phyloP scores from a whole-genome alignment of 2,888 invertebrate genomes.

The Atherix ibis region DNA sequence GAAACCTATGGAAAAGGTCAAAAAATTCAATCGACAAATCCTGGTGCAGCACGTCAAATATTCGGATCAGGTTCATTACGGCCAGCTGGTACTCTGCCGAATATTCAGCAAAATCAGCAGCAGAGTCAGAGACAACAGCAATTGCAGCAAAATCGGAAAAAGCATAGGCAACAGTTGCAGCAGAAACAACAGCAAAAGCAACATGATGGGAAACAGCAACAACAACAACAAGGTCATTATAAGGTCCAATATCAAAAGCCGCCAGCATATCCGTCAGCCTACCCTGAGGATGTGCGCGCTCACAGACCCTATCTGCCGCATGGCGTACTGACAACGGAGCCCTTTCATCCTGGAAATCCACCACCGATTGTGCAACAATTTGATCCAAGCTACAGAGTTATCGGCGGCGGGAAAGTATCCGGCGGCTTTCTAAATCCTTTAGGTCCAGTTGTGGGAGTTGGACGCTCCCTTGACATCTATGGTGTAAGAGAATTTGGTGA shows the following conservation, averaged over 20 bases:
- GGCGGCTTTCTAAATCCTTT: constrained; percentile 10
- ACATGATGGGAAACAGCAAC: too few relatives aligned
- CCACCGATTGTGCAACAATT: constrained; percentile 7
- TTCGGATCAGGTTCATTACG: constrained; percentile 39
- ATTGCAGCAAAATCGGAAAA: too few relatives aligned
- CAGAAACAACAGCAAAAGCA: too few relatives aligned
- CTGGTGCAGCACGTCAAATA: constrained; percentile 34
- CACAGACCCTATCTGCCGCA: constrained; percentile 14
- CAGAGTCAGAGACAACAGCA: constrained; percentile 1
- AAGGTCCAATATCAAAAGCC: constrained; percentile 3
- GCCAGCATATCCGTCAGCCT: constrained; percentile 12
- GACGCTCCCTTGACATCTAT: constrained; percentile 23
- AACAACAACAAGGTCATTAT: neutral
- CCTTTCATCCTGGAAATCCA: constrained; percentile 14
- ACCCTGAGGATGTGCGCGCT: constrained; percentile 13
- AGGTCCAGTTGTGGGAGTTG: constrained; percentile 16
- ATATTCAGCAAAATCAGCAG: constrained; percentile 7
- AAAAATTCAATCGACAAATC: constrained; percentile 1
- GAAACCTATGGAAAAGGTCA: constrained; percentile 10
- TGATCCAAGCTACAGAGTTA: constrained; percentile 10
- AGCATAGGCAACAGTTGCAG: too few relatives aligned
- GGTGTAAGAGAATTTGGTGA: constrained; percentile 24
- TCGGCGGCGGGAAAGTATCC: constrained; percentile 8
- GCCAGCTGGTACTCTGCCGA: constrained; percentile 32
- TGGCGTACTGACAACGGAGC: constrained; percentile 22